Base-by-base conservation (phyloP, 2,888 invertebrate species). In the Rhingia campestris region DNA sequence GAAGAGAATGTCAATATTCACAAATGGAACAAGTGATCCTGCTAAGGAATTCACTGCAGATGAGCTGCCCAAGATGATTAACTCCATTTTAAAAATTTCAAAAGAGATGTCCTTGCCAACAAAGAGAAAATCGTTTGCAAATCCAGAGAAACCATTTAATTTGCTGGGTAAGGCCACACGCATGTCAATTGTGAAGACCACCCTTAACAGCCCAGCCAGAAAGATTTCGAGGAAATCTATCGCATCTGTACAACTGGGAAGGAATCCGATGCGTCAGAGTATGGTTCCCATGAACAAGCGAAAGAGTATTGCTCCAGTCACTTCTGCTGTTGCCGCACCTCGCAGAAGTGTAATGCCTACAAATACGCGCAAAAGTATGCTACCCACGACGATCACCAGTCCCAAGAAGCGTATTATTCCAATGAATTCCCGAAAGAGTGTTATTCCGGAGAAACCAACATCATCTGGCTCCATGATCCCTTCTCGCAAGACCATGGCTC, bases 131-230 rank as follows among this genome's bases (percentile, higher is more conserved):
- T 72, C 72, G 0, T 9, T 43, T 45, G n/a, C 6, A 10, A 10
- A 30, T 79, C 61, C 81, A 84, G 7, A 86, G 69, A 53, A 87
- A 86, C 0, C 89, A 80, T 81, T 89, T 82, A 1, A 77, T 41
- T 69, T 81, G 30, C n/a, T 81, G 12, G 67, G 54, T 3, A 82
- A 74, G 14, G 86, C 79, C 1, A 87, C 88, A 9, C 87, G 90
- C n/a, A 90, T 90, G 90, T 90, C 91, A 0, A 88, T 90, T 3
- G 88, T 90, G 3, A 90, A 90, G 54, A 90, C 90, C 22, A 90
- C 90, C 0, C 74, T 90, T 0, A 90, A 90, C 61, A 90, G 90
- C 45, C 91, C 90, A 53, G 90, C 90, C 0, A 88, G 90, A 4
- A 90, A 88, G 82, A 73, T 86, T n/a, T 86, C 87, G 9, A 81